Evolutionary conservation across 1,140 invertebrate genomes (phyloP), one percentile per base, ranked within the genome.

Genomic region (Drosophila novamexicana): DNA sequence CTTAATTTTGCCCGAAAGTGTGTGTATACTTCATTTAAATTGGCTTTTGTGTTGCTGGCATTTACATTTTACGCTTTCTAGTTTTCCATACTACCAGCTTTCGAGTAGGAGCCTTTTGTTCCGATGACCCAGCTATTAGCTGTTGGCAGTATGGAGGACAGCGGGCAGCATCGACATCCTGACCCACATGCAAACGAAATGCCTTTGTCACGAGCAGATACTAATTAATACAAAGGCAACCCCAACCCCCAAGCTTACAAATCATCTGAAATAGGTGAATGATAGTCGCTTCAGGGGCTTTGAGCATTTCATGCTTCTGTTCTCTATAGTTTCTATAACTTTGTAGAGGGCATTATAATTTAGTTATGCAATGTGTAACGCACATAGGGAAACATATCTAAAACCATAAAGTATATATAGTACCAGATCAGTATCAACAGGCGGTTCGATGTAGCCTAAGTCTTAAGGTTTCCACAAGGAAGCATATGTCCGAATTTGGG

Each of bases 61-160:
- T 72, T 81, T 77, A 72, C 81, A 77, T 81, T 77, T 73, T 47
- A 81, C 78, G 76, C 77, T 66, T 65, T 50, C 52, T 72, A 73
- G 77, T 57, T 66, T 14, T 49, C 44, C 42, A 54, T 44, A 29
- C 3, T 44, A 29, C 3, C 22, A 29, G 22, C 22, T 29, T 29
- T 29, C 22, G 22, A 29, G 22, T 29, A 29, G 22, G 22, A 29
- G 22, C 22, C 45, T 50, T 64, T 39, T 42, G 47, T 40, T 42
- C 52, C 32, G 34, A 44, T 66, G 72, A n/a, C 14, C 42, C 45
- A 59, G 47, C 47, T 59, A 34, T 45, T 36, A 34, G 42, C 42
- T 22, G 22, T 22, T 66, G 53, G 50, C 44, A 12, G 63, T 29
- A 32, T n/a, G 44, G 36, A 37, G 47, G 16, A 36, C 42, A 67